These are phyloP conservation scores for Pseudomugil gertrudae DNA, from an alignment of 2,797 vertebrate genomes.

Conservation along the genomic window DNA sequence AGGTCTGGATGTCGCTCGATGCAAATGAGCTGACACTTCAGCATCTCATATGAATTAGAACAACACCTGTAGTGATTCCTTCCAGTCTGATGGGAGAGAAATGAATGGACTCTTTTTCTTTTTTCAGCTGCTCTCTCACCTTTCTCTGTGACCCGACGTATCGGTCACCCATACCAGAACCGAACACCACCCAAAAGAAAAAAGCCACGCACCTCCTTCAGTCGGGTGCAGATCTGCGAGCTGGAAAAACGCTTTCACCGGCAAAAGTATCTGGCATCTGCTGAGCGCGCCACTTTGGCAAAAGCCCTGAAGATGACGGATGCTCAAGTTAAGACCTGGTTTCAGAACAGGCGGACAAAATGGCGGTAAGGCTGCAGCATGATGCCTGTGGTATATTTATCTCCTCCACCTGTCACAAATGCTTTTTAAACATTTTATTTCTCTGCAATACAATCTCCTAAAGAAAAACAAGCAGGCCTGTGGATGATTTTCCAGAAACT, in stretches of 20 bases:
- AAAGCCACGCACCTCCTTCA: conserved; percentile 95
- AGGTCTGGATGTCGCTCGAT: conserved; percentile 12
- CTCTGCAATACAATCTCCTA: conserved; percentile 8
- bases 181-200: conserved; percentile 94
- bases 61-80: not conserved
- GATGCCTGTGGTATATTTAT: not conserved
- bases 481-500: conserved; percentile 14
- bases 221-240: conserved; percentile 95
- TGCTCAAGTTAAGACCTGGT: conserved; percentile 98
- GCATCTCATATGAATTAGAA: conserved; percentile 20
- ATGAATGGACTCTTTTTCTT: not conserved
- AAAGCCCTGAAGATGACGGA: conserved; percentile 97
- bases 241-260: conserved; percentile 95
- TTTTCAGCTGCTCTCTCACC: conserved; percentile 89
- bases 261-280: conserved; percentile 96
- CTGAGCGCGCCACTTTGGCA: conserved; percentile 89
- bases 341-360: conserved; percentile 97
- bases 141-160: conserved; percentile 91
- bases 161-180: conserved; percentile 98
- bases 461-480: conserved; percentile 22
- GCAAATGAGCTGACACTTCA: conserved; percentile 34
- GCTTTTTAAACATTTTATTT: not conserved
- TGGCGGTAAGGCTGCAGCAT: conserved; percentile 86
- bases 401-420: not conserved
- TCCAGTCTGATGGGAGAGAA: conserved; percentile 1